phyloP scores from a whole-genome alignment of 1,140 invertebrate genomes.

The Camponotus pennsylvanicus region DNA sequence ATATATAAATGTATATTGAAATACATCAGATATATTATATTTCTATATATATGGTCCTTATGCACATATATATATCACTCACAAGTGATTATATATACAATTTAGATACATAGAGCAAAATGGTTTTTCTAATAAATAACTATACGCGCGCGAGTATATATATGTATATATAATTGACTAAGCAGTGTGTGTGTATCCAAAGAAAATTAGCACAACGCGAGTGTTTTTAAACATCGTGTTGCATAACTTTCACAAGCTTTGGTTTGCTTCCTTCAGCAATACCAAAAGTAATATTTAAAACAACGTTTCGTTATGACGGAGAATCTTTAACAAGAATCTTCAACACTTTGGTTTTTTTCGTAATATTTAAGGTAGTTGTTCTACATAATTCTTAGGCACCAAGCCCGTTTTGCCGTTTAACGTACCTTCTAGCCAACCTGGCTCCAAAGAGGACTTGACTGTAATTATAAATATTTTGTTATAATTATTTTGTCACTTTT shows the following conservation, averaged over 20 bases:
- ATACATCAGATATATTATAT: conserved; percentile 76
- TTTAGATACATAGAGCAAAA: conserved; percentile 69
- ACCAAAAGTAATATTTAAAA: conserved; percentile 21
- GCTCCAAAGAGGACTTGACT: conserved; percentile 96
- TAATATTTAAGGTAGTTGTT: conserved; percentile 90
- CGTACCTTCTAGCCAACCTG: conserved; percentile 98
- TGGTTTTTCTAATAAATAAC: conserved; percentile 76
- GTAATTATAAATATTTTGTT: conserved; percentile 79
- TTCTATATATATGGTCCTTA: conserved; percentile 61
- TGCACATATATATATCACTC: conserved; percentile 61
- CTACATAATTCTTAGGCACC: conserved; percentile 99
- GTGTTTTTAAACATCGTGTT: conserved; percentile 40
- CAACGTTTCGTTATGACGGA: conserved; percentile 35
- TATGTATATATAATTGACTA: conserved; percentile 76
- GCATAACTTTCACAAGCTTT: conserved; percentile 25
- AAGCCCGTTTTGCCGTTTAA: conserved; percentile 97
- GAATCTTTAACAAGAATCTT: conserved; percentile 37
- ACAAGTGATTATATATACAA: conserved; percentile 68
- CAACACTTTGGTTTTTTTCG: conserved; percentile 75
- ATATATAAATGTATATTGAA: conserved; percentile 76
- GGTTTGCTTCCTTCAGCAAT: conserved; percentile 34
- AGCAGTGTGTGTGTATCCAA: conserved; percentile 74
- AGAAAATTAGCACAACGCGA: conserved; percentile 35
- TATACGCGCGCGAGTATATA: conserved; percentile 22
- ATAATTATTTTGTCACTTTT: neutral